These are phyloP conservation scores for Typhlomys cinereus DNA, from an alignment of 2,113 vertebrate species.

Conservation along the genomic window DNA sequence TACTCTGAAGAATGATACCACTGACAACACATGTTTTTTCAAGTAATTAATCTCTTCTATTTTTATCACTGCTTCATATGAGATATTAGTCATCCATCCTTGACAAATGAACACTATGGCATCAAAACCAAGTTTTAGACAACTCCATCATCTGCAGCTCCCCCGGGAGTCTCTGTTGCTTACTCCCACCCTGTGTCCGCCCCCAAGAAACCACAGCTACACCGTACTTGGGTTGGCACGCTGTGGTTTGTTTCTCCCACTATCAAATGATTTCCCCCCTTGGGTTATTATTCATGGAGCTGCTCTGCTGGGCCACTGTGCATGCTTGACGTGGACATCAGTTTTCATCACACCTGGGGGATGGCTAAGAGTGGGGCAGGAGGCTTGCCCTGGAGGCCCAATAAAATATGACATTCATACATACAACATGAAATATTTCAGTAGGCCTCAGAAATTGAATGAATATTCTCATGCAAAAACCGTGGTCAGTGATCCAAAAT, in stretches of 20 bases:
- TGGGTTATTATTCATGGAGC: neutral
- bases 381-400: fast-evolving
- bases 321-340: fast-evolving
- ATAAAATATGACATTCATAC: neutral
- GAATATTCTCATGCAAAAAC: neutral
- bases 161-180: too few relatives aligned
- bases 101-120: neutral
- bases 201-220: too few relatives aligned
- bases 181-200: too few relatives aligned
- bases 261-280: neutral
- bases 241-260: neutral
- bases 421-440: neutral
- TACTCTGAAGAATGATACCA: neutral
- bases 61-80: neutral
- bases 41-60: neutral
- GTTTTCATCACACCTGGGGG: neutral
- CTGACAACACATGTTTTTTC: neutral
- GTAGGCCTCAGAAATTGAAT: neutral
- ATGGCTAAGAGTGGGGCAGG: neutral
- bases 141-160: neutral
- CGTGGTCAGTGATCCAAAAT: neutral
- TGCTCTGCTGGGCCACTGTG: neutral
- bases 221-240: too few relatives aligned
- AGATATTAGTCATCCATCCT: neutral
- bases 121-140: neutral